phyloP scores from a whole-genome alignment of 1,140 invertebrate species.

The Papilio dardanus region DNA sequence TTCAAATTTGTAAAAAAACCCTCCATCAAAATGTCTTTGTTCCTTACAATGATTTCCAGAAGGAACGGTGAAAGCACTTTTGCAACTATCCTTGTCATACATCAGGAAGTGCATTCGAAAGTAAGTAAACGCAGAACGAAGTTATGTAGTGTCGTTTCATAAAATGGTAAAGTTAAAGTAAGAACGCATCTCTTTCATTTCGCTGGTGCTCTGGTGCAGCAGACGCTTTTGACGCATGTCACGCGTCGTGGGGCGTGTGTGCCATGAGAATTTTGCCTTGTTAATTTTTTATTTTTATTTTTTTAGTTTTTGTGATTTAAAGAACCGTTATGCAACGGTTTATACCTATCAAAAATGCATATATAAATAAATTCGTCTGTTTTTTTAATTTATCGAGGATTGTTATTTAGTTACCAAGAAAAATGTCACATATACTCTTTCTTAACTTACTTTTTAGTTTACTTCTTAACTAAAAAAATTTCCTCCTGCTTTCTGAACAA shows the following conservation, averaged over 20 bases:
- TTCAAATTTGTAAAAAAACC: too few species aligned
- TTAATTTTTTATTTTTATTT: slow-evolving; percentile 13
- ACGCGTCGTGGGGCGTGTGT: slow-evolving; percentile 72
- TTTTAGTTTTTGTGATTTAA: background rate
- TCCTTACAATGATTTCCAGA: slow-evolving; percentile 28
- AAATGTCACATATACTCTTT: too few species aligned
- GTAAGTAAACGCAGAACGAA: slow-evolving; percentile 8
- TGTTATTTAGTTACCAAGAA: too few species aligned
- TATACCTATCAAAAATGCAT: too few species aligned
- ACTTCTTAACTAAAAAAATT: too few species aligned
- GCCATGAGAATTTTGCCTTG: slow-evolving; percentile 33
- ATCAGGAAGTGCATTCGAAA: slow-evolving; percentile 24
- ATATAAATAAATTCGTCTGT: too few species aligned
- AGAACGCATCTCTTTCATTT: slow-evolving; percentile 53
- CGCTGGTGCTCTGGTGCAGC: slow-evolving; percentile 65
- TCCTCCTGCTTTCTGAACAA: too few species aligned
- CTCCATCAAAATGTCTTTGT: too few species aligned
- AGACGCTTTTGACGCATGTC: slow-evolving; percentile 75
- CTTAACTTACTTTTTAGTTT: too few species aligned
- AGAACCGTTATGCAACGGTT: too few species aligned
- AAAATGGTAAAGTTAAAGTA: slow-evolving; percentile 30
- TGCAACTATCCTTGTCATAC: slow-evolving; percentile 22
- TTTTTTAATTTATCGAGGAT: too few species aligned
- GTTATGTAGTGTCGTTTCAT: background rate
- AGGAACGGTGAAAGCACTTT: background rate